Conservation (phyloP, 2,797 vertebrate species). For the Falco concolor region DNA sequence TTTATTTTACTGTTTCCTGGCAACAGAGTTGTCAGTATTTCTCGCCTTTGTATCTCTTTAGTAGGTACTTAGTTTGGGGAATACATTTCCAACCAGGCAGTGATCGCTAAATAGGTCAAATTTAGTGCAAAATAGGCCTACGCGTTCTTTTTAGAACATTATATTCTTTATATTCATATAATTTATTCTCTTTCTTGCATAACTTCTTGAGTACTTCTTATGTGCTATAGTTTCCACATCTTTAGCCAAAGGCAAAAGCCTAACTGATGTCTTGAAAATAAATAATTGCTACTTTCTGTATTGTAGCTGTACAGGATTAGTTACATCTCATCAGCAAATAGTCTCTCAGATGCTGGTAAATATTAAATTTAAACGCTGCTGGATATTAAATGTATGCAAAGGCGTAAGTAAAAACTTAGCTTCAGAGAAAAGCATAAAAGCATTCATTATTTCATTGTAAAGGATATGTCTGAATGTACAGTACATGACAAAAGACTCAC, state of each 20-base stretch:
- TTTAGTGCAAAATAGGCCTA: not conserved
- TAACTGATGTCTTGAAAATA: not conserved
- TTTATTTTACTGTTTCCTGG: slow-evolving; percentile 10
- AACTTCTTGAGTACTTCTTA: not conserved
- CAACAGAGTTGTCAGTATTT: not conserved
- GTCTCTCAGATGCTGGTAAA: not conserved
- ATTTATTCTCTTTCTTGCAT: not conserved
- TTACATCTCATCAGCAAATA: not conserved
- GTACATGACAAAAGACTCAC: not conserved
- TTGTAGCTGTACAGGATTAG: not conserved
- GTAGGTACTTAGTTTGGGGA: not conserved
- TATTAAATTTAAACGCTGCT: not conserved
- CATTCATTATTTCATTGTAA: not conserved
- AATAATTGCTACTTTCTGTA: not conserved
- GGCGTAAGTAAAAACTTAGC: not conserved
- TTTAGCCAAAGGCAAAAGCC: not conserved
- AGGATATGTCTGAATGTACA: not conserved
- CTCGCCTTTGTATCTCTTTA: not conserved
- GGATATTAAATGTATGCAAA: not conserved
- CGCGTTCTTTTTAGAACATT: not conserved
- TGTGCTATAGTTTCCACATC: not conserved
- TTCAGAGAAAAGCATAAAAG: not conserved
- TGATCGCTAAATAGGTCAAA: not conserved
- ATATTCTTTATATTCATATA: not conserved
- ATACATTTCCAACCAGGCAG: not conserved